A percentile compares a stretch with the other conserved stretches of the same genome.
Evolutionary conservation across 2,797 vertebrate genomes (phyloP).

Genomic region (Hippoglossus hippoglossus): DNA sequence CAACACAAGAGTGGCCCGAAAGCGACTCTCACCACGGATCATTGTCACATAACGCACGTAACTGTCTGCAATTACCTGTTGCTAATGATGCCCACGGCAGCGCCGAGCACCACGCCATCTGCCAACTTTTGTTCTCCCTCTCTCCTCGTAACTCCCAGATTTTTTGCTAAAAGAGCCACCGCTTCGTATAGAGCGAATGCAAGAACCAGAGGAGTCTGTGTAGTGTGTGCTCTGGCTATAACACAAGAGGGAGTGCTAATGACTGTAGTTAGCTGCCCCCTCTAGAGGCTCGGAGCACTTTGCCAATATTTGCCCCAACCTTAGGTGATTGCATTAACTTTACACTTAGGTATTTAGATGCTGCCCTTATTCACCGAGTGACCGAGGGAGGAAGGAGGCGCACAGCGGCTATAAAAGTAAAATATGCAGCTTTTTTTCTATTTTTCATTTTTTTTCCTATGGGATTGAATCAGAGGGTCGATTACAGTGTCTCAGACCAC

Average conservation of each 20-base stretch:
- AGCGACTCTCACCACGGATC: constrained; percentile 39
- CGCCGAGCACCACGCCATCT: constrained; percentile 66
- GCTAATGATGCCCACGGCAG: constrained; percentile 66
- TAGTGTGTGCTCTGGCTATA: constrained; percentile 36
- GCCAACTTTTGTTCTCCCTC: constrained; percentile 62
- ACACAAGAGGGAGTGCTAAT: constrained; percentile 59
- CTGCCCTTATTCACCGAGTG: constrained; percentile 21
- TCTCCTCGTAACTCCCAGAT: constrained; percentile 35
- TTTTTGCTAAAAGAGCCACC: constrained; percentile 23
- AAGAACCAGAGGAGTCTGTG: constrained; percentile 7
- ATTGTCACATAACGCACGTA: constrained; percentile 53
- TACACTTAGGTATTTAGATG: constrained; percentile 59
- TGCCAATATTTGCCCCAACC: constrained; percentile 74
- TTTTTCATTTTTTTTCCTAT: background rate
- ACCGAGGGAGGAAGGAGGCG: constrained; percentile 20
- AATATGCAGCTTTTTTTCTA: constrained; percentile 11
- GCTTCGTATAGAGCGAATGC: constrained; percentile 30
- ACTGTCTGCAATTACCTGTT: constrained; percentile 75
- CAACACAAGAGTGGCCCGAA: constrained; percentile 11
- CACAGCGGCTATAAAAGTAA: constrained; percentile 17
- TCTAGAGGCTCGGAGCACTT: constrained; percentile 56
- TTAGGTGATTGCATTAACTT: constrained; percentile 67
- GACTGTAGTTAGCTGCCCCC: constrained; percentile 54
- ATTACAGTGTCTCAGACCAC: constrained; percentile 32
- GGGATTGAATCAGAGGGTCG: constrained; percentile 23